Percentiles rank a stretch among this genome's conserved stretches.
Conservation (phyloP, 2,797 vertebrate species). For the Erethizon dorsatum region DNA sequence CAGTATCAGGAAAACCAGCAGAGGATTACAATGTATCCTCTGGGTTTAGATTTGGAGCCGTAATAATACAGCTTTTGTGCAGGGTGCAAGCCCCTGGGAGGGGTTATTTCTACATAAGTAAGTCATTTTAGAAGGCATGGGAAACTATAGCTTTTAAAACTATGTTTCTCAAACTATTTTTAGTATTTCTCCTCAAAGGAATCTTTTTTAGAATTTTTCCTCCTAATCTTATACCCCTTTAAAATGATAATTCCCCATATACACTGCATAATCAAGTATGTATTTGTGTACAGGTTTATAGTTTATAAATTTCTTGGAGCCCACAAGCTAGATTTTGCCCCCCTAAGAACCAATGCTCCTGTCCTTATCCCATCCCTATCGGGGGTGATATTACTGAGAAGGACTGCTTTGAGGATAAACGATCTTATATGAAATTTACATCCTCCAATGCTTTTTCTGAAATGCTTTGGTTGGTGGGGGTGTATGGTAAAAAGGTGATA, state of each 20-base stretch:
- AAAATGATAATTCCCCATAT: not conserved
- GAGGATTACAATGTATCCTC: not conserved
- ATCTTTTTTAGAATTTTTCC: not conserved
- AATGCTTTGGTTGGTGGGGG: not conserved
- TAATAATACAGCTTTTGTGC: not conserved
- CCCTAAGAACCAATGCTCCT: not conserved
- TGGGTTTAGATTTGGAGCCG: not conserved
- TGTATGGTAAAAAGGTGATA: not conserved
- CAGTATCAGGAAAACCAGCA: constrained; percentile 18
- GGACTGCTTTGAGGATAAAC: not conserved
- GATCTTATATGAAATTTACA: not conserved
- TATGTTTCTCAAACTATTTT: not conserved
- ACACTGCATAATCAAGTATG: not conserved
- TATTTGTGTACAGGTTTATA: not conserved
- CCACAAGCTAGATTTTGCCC: not conserved
- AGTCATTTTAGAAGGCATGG: not conserved
- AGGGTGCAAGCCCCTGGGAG: not conserved
- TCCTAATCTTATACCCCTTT: not conserved
- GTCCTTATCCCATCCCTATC: no score
- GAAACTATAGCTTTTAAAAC: not conserved
- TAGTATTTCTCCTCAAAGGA: not conserved
- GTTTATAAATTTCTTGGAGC: not conserved
- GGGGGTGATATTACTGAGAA: not conserved
- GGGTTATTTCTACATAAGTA: not conserved
- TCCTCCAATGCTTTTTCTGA: not conserved